These are phyloP conservation scores for Pantherophis guttatus DNA, from an alignment of 2,113 vertebrate genomes.

Conservation along the genomic window DNA sequence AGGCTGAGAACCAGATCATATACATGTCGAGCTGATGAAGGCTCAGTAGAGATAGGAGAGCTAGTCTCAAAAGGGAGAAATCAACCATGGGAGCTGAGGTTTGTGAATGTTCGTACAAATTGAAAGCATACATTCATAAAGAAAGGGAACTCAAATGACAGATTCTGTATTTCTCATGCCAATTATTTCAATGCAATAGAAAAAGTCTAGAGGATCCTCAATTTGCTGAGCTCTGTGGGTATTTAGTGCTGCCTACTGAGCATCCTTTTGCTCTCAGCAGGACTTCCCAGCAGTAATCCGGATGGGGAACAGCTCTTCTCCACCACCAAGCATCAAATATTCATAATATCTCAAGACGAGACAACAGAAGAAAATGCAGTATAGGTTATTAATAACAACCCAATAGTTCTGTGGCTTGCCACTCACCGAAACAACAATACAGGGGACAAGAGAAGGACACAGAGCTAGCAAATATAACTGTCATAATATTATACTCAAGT, in stretches of 20 bases:
- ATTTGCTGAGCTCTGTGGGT: not conserved
- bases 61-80: not conserved
- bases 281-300: conserved; percentile 1
- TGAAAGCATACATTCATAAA: not conserved
- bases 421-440: not conserved
- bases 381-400: conserved; percentile 42
- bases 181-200: conserved; percentile 17
- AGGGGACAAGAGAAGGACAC: not conserved
- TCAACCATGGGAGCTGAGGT: not conserved
- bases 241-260: not conserved
- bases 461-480: not conserved
- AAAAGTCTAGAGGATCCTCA: not conserved
- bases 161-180: conserved; percentile 11
- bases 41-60: not conserved
- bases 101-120: not conserved
- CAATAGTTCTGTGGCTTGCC: not conserved
- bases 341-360: not conserved
- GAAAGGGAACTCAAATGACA: not conserved
- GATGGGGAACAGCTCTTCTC: conserved; percentile 24
- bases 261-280: not conserved
- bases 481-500: not conserved
- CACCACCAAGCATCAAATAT: conserved; percentile 25
- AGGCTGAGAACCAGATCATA: conserved; percentile 35
- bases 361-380: not conserved
- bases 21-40: conserved; percentile 33